Evolutionary conservation across 2,113 vertebrate genomes (phyloP).

Genomic region (Tenebrosternarchus preto): DNA sequence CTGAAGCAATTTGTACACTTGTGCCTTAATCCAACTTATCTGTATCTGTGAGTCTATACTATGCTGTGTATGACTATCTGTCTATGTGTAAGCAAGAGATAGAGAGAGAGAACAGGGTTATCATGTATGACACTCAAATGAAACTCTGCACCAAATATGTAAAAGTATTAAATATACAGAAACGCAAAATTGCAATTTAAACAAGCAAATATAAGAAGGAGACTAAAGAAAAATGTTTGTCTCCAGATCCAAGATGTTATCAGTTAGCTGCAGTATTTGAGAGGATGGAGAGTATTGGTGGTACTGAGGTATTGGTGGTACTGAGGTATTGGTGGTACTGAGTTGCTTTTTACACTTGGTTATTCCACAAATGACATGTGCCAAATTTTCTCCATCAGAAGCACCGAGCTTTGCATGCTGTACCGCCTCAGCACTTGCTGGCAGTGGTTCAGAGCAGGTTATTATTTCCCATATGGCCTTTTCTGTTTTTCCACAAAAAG

Average conservation of each 20-base stretch:
- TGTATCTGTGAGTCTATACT: neutral
- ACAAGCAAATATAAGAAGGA: neutral
- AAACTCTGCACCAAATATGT: too few relatives aligned
- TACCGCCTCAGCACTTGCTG: conserved; percentile 6
- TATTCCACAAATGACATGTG: neutral
- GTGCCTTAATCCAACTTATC: neutral
- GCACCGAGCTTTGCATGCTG: conserved; percentile 1
- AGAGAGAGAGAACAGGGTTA: neutral
- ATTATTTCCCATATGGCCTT: conserved; percentile 18
- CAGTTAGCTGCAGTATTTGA: neutral
- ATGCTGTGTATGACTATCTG: neutral
- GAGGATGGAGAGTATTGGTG: neutral
- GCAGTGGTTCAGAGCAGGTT: neutral
- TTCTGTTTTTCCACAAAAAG: conserved; percentile 3
- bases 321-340: neutral
- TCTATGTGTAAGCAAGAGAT: neutral
- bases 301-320: neutral
- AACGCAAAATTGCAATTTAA: neutral
- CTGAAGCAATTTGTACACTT: neutral
- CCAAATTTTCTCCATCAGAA: conserved; percentile 4
- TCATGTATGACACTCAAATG: too few relatives aligned
- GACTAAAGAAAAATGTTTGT: neutral
- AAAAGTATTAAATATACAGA: too few relatives aligned
- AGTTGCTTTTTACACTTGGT: neutral
- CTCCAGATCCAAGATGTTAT: neutral